phyloP scores from a whole-genome alignment of 2,888 invertebrate species.

The Pollenia angustigena region DNA sequence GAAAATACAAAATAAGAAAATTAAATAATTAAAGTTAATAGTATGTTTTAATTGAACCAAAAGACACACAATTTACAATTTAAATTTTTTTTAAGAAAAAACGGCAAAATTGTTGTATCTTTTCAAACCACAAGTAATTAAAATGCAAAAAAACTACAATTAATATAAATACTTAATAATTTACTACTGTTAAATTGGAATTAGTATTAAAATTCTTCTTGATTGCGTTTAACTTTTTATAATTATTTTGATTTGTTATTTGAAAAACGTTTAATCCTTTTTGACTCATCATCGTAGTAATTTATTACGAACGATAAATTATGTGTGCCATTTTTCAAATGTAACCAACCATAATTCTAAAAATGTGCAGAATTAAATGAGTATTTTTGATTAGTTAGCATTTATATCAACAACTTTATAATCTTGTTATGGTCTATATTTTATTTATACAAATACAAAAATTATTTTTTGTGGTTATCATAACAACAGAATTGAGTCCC shows the following conservation, averaged over 20 bases:
- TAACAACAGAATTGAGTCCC: no score
- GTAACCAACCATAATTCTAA: no score
- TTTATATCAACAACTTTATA: not conserved
- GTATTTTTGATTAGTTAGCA: not conserved
- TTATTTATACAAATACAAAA: not conserved
- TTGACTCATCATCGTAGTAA: no score
- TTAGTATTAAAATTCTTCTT: not conserved
- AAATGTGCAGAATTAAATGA: not conserved
- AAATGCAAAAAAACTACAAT: not conserved
- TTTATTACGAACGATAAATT: no score
- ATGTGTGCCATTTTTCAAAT: no score
- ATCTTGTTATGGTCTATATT: not conserved
- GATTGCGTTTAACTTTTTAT: no score
- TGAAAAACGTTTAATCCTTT: no score
- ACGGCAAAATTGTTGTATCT: not conserved
- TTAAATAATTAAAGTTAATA: constrained; percentile 29
- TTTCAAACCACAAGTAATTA: not conserved
- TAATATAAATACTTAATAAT: not conserved
- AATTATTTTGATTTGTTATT: no score
- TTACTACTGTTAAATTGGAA: not conserved
- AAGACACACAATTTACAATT: not conserved
- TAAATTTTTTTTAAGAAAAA: not conserved
- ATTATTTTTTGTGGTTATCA: no score
- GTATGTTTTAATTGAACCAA: constrained; percentile 1
- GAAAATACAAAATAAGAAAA: constrained; percentile 13